Percentiles rank a stretch among this genome's conserved stretches.
These are phyloP conservation scores for Pomacea maculata DNA, from an alignment of 1,140 invertebrate genomes.

Conservation along the genomic window DNA sequence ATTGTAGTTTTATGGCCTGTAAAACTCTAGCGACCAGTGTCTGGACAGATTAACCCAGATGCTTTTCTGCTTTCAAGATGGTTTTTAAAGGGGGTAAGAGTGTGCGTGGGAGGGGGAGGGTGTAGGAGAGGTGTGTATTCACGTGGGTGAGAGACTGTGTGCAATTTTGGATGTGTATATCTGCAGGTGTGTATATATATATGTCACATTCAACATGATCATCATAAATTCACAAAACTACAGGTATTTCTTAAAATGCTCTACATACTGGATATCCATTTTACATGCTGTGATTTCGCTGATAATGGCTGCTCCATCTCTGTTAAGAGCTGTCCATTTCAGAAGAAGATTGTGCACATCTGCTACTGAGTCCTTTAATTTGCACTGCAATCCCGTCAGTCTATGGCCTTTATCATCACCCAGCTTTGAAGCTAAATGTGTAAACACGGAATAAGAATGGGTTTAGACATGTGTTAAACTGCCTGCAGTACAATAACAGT, in stretches of 20 bases:
- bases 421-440: conserved; percentile 8
- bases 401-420: conserved; percentile 23
- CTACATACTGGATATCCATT: conserved; percentile 47
- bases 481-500: no score
- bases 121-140: neutral
- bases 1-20: no score
- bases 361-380: conserved; percentile 54
- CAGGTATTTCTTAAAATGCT: no score
- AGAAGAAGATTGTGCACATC: conserved; percentile 50
- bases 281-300: conserved; percentile 47
- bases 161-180: neutral
- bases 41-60: no score
- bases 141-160: neutral
- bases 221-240: no score
- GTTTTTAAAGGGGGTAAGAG: neutral
- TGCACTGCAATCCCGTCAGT: conserved; percentile 51
- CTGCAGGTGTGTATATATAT: neutral
- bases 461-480: no score
- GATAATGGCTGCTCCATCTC: conserved; percentile 43
- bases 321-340: conserved; percentile 49
- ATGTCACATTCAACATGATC: no score
- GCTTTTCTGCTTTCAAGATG: neutral
- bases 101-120: neutral
- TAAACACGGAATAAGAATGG: no score
- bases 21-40: no score